Evolutionary conservation across 2,797 vertebrate genomes (phyloP), one percentile per base, ranked within the genome.

Genomic region (Acanthurus leucopareius): DNA sequence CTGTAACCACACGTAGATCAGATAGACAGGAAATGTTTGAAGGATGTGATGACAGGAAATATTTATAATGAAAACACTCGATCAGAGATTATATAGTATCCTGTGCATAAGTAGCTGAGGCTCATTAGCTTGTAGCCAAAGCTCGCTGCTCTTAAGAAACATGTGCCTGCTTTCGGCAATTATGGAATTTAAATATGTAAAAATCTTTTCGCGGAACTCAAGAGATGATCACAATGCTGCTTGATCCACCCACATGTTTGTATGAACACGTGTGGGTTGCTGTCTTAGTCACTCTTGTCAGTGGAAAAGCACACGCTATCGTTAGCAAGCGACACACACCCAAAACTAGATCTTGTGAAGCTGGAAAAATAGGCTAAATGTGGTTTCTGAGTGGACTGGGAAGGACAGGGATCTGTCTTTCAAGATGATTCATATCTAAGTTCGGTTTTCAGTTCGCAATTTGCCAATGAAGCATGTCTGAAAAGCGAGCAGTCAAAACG

Each of bases 401-500:
- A 3, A 32, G 5, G 22, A 20, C 17, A 4, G n/a, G 52, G 53
- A 52, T 32, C 3, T 4, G 11, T 1, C 22, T 11, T 52, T 17
- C 4, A n/a, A 58, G 40, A 73, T 59, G 28, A 78, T 49, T 89
- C 60, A 73, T 56, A 51, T 67, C 47, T 28, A 10, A 7, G 64
- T 14, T 44, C 17, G 8, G 44, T 9, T 16, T 71, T 20, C 5
- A 6, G 8, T 57, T 47, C 0, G 1, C 48, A 35, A 44, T 59
- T 49, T 20, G 13, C 9, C 0, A 0, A 17, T 16, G 17, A 22
- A 6, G 38, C 1, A 0, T 14, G 25, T 48, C 2, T 49, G 22
- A 42, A 66, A 65, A 79, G 13, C 61, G 19, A 77, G 5, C 44
- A 69, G 70, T 81, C 35, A 80, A 69, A 83, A 28, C 10, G 54